Conservation (phyloP, 2,797 vertebrate genomes). For the Rallus crepitans region DNA sequence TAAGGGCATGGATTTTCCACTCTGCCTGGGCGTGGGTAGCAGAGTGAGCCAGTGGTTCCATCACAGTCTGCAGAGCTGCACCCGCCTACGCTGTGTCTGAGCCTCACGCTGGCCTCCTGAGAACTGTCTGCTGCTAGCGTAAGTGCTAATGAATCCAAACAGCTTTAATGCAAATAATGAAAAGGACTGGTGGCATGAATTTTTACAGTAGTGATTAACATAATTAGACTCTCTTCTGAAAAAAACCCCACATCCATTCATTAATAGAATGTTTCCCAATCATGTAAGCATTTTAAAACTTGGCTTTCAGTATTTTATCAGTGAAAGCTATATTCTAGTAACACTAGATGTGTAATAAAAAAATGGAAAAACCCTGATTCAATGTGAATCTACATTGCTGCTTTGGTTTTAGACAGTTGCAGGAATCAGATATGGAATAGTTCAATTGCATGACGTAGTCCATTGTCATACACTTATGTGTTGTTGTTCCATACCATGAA, state of each 20-base stretch:
- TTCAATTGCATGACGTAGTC: not conserved
- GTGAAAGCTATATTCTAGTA: not conserved
- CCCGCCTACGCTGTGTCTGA: accelerated
- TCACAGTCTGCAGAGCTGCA: not conserved
- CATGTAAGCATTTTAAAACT: not conserved
- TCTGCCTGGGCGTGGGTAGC: accelerated
- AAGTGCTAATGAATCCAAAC: not conserved
- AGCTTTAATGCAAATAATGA: not conserved
- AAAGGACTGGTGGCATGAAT: not conserved
- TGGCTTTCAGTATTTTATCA: not conserved
- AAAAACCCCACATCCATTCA: not conserved
- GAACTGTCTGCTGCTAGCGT: accelerated
- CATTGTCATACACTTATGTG: not conserved
- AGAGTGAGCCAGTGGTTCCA: not conserved
- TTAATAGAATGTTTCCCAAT: not conserved
- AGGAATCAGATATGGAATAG: not conserved
- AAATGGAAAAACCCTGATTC: not conserved
- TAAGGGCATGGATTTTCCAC: not conserved
- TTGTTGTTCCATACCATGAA: not conserved
- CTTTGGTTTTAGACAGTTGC: not conserved
- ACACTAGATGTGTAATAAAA: not conserved
- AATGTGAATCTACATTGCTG: not conserved
- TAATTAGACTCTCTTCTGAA: not conserved
- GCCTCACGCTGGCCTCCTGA: not conserved
- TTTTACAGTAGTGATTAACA: not conserved